Evolutionary conservation across 2,797 vertebrate genomes (phyloP).

Genomic region (Enteromius thamalakanensis): DNA sequence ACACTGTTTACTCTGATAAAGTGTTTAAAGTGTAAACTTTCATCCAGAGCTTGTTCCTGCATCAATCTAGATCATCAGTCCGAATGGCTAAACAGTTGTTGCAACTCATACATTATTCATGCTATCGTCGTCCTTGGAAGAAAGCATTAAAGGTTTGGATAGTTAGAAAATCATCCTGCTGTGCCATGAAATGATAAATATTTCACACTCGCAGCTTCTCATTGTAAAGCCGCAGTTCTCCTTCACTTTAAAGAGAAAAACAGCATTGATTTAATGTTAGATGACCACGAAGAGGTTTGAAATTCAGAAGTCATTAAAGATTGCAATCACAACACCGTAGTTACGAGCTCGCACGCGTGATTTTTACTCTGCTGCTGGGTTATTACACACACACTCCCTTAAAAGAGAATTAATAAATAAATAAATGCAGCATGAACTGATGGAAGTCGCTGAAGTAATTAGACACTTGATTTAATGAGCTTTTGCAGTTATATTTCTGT

Average conservation of each 20-base stretch:
- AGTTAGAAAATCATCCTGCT: slow-evolving; percentile 72
- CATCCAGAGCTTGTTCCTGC: slow-evolving; percentile 37
- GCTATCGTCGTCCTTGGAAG: slow-evolving; percentile 63
- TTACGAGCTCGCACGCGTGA: slow-evolving; percentile 4
- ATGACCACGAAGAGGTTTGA: slow-evolving; percentile 12
- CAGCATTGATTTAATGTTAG: slow-evolving; percentile 55
- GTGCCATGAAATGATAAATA: slow-evolving; percentile 68
- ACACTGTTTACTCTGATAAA: slow-evolving; percentile 43
- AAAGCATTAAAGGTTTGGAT: slow-evolving; percentile 74
- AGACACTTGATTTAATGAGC: slow-evolving; percentile 40
- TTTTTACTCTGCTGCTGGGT: neutral
- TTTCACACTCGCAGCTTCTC: slow-evolving; percentile 57
- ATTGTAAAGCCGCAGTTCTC: slow-evolving; percentile 65
- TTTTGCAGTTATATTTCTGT: slow-evolving; percentile 29
- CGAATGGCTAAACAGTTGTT: slow-evolving; percentile 62
- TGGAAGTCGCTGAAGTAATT: slow-evolving; percentile 36
- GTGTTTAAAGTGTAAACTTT: slow-evolving; percentile 51
- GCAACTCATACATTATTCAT: slow-evolving; percentile 70
- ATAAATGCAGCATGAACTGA: slow-evolving; percentile 35
- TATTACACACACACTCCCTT: neutral
- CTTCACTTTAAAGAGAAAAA: slow-evolving; percentile 57
- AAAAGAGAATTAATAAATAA: slow-evolving; percentile 22
- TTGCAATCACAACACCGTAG: slow-evolving; percentile 26
- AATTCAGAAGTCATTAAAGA: slow-evolving; percentile 33
- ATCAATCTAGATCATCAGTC: slow-evolving; percentile 58